Conservation (phyloP, 2,113 vertebrate genomes). For the Chloropsis cyanopogon region DNA sequence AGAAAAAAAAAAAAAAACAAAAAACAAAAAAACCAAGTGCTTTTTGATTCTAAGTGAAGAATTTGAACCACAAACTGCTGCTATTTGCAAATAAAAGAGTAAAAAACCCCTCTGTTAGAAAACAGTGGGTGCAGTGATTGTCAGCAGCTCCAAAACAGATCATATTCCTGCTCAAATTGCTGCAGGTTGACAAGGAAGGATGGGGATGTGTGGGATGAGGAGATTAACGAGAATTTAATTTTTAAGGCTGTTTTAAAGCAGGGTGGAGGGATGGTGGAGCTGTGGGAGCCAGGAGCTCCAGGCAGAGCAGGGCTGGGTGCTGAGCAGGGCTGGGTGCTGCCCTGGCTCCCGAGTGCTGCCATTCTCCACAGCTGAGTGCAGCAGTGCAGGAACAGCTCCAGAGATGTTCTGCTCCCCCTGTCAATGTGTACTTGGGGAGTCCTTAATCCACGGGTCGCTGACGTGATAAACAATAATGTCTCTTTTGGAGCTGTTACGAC, state of each 20-base stretch:
- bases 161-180: background rate
- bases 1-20: background rate
- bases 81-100: background rate
- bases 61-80: background rate
- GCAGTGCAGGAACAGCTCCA: background rate
- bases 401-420: slow-evolving; percentile 10
- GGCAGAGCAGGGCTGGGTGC: background rate
- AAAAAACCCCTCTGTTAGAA: background rate
- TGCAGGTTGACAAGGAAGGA: background rate
- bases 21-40: background rate
- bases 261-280: background rate
- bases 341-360: background rate
- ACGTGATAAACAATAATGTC: slow-evolving; percentile 69
- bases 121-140: background rate
- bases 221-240: background rate
- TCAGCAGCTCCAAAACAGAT: background rate
- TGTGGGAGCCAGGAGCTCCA: background rate
- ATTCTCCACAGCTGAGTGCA: background rate
- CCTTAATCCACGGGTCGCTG: slow-evolving; percentile 65
- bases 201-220: background rate
- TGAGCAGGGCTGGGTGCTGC: background rate
- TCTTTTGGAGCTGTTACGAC: slow-evolving; percentile 63
- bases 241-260: background rate
- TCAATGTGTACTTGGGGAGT: slow-evolving; percentile 62
- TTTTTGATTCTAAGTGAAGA: background rate